phyloP scores from a whole-genome alignment of 2,888 invertebrate genomes.

The Ceratothoa steindachneri region DNA sequence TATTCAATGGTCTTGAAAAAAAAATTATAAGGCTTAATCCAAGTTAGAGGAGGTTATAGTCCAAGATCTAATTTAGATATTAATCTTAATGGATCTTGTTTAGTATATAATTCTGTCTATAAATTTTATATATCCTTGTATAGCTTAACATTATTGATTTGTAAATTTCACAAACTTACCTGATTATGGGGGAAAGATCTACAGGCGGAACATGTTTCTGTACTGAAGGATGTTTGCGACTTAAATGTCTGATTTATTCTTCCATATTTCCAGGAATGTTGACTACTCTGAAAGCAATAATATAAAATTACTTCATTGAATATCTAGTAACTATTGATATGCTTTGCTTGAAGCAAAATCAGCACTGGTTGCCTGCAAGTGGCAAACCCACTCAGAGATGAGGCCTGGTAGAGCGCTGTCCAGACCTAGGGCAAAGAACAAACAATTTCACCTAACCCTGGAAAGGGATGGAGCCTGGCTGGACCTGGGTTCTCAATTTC shows the following conservation, averaged over 20 bases:
- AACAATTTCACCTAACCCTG: too few species aligned
- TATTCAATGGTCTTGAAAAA: too few species aligned
- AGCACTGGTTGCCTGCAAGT: too few species aligned
- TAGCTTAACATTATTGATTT: not conserved
- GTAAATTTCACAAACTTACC: conserved; percentile 18
- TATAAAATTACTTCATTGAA: not conserved
- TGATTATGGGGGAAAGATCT: conserved; percentile 34
- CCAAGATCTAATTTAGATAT: too few species aligned
- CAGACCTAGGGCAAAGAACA: too few species aligned
- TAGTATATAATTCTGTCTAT: not conserved
- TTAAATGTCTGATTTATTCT: not conserved
- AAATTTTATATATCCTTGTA: not conserved
- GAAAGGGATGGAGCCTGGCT: too few species aligned
- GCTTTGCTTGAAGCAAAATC: not conserved
- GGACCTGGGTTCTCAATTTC: too few species aligned
- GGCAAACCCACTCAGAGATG: too few species aligned
- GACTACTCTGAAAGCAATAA: not conserved
- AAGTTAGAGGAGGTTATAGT: too few species aligned
- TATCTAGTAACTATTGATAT: not conserved
- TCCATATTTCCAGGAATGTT: conserved; percentile 1
- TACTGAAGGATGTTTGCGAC: conserved; percentile 23
- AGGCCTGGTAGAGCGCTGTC: too few species aligned
- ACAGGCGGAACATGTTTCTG: conserved; percentile 40
- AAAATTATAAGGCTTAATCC: too few species aligned
- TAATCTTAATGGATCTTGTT: not conserved